Conservation (phyloP, 1,140 invertebrate genomes). For the Pogonognathellus flavescens region DNA sequence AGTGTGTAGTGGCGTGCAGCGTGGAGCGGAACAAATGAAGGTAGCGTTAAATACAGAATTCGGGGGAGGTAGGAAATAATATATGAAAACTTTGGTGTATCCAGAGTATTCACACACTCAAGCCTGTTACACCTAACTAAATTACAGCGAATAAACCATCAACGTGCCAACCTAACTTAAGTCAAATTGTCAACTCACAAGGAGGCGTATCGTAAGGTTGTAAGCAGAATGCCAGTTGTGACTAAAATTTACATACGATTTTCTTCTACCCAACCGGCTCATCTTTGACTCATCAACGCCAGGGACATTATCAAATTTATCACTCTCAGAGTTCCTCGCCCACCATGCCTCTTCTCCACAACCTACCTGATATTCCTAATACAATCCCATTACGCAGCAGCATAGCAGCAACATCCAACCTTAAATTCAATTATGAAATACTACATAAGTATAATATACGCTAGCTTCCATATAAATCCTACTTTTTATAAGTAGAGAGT, state of each 20-base stretch:
- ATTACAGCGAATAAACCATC: conserved; percentile 40
- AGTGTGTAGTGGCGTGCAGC: no score
- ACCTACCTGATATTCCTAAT: neutral
- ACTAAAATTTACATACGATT: conserved; percentile 9
- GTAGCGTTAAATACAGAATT: no score
- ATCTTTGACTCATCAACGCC: conserved; percentile 35
- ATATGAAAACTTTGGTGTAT: no score
- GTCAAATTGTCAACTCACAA: neutral
- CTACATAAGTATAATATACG: no score
- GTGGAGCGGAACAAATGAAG: no score
- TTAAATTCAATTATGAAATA: no score
- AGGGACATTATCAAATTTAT: conserved; percentile 19
- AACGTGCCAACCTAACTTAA: conserved; percentile 11
- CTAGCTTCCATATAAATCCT: no score
- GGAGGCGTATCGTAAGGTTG: neutral
- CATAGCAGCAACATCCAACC: no score
- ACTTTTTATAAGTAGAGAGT: no score
- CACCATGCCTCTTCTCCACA: neutral
- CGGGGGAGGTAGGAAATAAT: no score
- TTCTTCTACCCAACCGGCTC: neutral
- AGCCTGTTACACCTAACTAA: conserved; percentile 5
- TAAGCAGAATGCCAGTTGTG: conserved; percentile 17
- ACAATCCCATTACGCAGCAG: neutral
- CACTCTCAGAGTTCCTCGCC: neutral
- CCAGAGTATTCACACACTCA: neutral